phyloP scores from a whole-genome alignment of 2,797 vertebrate species.

The Myiotriccus ornatus region DNA sequence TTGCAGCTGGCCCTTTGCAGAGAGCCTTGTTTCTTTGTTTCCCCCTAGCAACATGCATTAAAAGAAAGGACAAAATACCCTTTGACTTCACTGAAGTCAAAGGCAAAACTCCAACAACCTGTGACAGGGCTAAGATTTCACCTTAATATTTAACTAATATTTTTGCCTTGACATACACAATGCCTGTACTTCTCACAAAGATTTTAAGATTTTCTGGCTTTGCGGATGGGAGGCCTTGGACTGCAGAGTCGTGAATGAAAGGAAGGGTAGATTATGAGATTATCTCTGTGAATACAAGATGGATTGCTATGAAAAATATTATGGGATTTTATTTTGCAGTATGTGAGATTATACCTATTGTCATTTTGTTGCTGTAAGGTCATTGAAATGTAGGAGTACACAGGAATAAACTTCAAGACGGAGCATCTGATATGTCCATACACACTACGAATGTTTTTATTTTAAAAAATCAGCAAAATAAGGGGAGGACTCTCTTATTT shows the following conservation, averaged over 20 bases:
- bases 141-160: background rate
- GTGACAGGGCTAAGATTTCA: background rate
- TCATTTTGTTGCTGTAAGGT: background rate
- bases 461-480: background rate
- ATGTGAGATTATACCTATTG: background rate
- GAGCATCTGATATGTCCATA: background rate
- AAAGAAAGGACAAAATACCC: background rate
- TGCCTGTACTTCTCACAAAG: background rate
- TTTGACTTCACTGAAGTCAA: background rate
- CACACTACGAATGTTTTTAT: background rate
- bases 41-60: background rate
- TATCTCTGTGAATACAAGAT: background rate
- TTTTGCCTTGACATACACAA: background rate
- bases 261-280: background rate
- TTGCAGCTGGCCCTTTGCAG: background rate
- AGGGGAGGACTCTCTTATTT: background rate
- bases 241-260: background rate
- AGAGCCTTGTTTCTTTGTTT: slow-evolving; percentile 12
- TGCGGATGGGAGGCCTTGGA: background rate
- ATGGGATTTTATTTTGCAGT: background rate
- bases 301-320: background rate
- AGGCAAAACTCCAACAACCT: background rate
- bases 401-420: background rate
- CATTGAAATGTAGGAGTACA: background rate
- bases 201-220: background rate